Conservation (phyloP, 1,140 invertebrate species). For the Holotrichia oblita region DNA sequence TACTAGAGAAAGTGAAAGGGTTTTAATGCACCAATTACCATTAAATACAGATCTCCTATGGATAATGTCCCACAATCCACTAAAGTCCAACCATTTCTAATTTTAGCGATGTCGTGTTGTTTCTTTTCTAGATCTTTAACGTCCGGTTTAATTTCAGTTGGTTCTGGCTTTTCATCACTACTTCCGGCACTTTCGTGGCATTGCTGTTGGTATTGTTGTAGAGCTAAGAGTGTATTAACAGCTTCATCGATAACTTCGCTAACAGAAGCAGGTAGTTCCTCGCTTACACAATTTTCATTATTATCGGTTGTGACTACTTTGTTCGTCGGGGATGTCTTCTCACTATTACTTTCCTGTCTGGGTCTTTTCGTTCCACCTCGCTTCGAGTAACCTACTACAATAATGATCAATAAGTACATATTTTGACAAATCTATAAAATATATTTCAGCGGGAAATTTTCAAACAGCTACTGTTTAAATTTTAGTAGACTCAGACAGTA, state of each 20-base stretch:
- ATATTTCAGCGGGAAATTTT: no score
- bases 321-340: slow-evolving; percentile 41
- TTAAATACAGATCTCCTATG: slow-evolving; percentile 90
- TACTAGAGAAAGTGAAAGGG: no score
- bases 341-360: slow-evolving; percentile 46
- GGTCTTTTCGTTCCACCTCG: slow-evolving; percentile 46
- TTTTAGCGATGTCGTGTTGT: slow-evolving; percentile 62
- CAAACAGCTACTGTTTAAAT: no score
- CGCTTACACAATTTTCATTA: slow-evolving; percentile 45
- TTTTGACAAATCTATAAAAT: no score
- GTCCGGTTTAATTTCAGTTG: slow-evolving; percentile 35
- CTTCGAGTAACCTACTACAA: slow-evolving; percentile 34
- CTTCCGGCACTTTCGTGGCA: slow-evolving; percentile 24
- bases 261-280: slow-evolving; percentile 45
- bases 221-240: slow-evolving; percentile 55
- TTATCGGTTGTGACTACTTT: slow-evolving; percentile 35
- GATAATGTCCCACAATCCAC: slow-evolving; percentile 80
- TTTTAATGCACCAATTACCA: slow-evolving; percentile 65
- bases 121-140: slow-evolving; percentile 40
- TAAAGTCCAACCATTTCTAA: slow-evolving; percentile 81
- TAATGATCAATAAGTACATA: no score
- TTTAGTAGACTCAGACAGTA: no score
- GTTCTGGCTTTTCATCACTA: slow-evolving; percentile 39
- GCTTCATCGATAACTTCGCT: slow-evolving; percentile 54
- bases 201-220: slow-evolving; percentile 44